Evolutionary conservation across 2,797 vertebrate genomes (phyloP), one percentile per base, ranked within the genome.

Genomic region (Chaetophractus vellerosus): DNA sequence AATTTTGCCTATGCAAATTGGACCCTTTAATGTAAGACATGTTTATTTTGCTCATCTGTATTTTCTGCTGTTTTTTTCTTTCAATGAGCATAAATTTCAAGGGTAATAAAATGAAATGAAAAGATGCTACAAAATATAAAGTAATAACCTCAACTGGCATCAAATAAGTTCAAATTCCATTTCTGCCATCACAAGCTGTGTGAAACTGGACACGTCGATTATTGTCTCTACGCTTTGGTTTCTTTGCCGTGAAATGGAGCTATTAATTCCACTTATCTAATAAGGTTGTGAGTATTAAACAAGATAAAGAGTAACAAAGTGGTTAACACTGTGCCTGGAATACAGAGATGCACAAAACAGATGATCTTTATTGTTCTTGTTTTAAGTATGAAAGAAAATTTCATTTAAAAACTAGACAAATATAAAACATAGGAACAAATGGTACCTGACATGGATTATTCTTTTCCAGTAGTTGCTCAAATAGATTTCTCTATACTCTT

Each of bases 281-380:
- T 84, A 50, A 79, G 28, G 9, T 63, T 74, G 45, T 63, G 48
- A n/a, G n/a, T n/a, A n/a, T n/a, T 28, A 64, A 79, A 36, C 81
- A 95, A 94, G 28, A 71, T 38, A 79, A 93, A 74, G 78, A 85
- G 8, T 52, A 88, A 50, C n/a, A 21, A 84, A 57, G 1, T 81
- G 15, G 1, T 48, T 26, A 88, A 12, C 5, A 11, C n/a, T 26
- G 8, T 74, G 21, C n/a, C 74, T 81, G 15, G 21, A 86, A 71
- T 50, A 63, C 7, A 31, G 48, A 48, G 23, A 45, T 33, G 9
- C 28, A 18, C 36, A n/a, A 69, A 91, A 59, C 2, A 45, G 5
- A 50, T 83, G n/a, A n/a, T n/a, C n/a, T n/a, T n/a, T 45, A 63
- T 74, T 79, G 10, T 48, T 93, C 59, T 87, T 69, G 1, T 45